A percentile compares a stretch with the other conserved stretches of the same genome.
These are phyloP conservation scores for Mus minutoides DNA, from an alignment of 2,797 vertebrate genomes.

Conservation along the genomic window DNA sequence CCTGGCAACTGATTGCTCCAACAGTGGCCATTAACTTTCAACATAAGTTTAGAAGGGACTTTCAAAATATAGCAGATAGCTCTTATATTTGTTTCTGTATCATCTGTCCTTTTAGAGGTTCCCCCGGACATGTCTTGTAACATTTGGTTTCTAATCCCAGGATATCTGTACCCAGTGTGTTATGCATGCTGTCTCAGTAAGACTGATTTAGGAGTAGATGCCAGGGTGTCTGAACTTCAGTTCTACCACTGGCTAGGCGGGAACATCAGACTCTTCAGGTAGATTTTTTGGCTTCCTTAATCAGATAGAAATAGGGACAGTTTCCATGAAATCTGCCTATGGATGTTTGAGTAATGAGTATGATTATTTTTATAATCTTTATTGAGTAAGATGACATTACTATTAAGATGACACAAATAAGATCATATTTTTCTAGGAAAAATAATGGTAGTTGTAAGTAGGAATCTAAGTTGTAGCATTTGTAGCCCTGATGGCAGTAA, in stretches of 20 bases:
- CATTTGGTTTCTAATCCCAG: background rate
- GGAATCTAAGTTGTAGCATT: background rate
- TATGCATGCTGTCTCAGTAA: background rate
- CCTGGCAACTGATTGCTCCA: accelerated
- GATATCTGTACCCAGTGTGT: background rate
- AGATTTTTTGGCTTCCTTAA: background rate
- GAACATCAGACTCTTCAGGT: accelerated
- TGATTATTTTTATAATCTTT: background rate
- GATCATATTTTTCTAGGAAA: background rate
- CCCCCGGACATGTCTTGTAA: background rate
- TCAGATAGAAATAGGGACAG: background rate
- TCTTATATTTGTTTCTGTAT: background rate
- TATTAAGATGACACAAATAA: background rate
- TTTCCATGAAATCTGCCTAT: background rate
- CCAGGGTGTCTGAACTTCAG: accelerated
- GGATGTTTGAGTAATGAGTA: background rate
- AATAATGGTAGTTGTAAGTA: no score
- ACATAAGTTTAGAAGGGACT: background rate
- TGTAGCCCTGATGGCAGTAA: background rate
- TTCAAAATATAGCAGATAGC: background rate
- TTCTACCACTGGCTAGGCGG: background rate
- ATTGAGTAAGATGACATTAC: background rate
- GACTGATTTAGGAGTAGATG: no score
- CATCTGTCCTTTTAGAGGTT: background rate
- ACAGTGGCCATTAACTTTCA: background rate